phyloP scores from a whole-genome alignment of 2,113 vertebrate species.

The Dipodomys merriami region DNA sequence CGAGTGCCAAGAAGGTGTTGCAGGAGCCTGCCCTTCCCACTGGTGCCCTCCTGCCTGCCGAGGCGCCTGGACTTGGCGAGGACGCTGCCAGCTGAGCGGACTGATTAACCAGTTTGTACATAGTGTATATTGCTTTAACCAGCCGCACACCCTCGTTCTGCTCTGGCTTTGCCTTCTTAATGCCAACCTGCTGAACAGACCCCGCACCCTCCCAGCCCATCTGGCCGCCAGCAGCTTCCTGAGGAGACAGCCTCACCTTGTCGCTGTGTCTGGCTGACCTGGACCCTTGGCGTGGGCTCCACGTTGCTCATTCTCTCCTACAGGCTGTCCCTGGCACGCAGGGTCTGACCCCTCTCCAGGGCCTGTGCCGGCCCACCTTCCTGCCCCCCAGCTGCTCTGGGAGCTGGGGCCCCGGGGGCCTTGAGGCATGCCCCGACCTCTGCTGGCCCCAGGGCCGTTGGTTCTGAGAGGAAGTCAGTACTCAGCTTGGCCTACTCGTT shows the following conservation, averaged over 20 bases:
- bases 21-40: conserved; percentile 72
- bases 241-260: conserved; percentile 17
- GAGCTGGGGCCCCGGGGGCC: background rate
- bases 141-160: conserved; percentile 82
- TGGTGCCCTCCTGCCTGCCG: conserved; percentile 81
- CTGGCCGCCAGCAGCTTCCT: conserved; percentile 41
- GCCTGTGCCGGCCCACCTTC: background rate
- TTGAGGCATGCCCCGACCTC: background rate
- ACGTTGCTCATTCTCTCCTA: background rate
- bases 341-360: background rate
- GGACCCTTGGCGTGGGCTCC: background rate
- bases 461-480: conserved; percentile 25
- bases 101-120: conserved; percentile 87
- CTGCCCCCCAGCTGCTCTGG: background rate
- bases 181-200: conserved; percentile 85
- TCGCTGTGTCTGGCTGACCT: background rate
- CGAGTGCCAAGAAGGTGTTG: conserved; percentile 88
- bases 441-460: background rate
- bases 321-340: background rate
- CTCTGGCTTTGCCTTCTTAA: conserved; percentile 85
- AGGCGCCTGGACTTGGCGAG: conserved; percentile 84
- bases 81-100: conserved; percentile 87
- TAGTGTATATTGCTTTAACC: conserved; percentile 90
- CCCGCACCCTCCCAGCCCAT: background rate
- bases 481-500: conserved; percentile 51